Evolutionary conservation across 2,113 vertebrate species (phyloP).

Genomic region (Rhinolophus sinicus): DNA sequence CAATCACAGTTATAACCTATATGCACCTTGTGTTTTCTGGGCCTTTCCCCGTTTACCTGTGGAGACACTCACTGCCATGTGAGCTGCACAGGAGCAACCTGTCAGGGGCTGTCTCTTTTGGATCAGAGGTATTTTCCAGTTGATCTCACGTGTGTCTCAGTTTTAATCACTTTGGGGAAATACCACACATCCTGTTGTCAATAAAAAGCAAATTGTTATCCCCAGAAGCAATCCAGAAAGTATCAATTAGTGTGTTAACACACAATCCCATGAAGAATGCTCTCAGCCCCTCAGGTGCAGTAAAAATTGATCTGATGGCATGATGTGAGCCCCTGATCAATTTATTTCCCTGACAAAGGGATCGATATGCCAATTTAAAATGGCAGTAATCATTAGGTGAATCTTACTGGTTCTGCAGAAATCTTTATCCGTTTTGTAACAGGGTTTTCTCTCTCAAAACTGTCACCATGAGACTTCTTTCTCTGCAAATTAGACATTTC

Average conservation of each 20-base stretch:
- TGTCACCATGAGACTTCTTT: conserved; percentile 43
- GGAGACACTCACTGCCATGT: too few species aligned
- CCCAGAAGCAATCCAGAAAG: conserved; percentile 66
- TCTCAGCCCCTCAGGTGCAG: conserved; percentile 13
- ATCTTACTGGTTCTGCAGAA: conserved; percentile 61
- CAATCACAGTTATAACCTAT: background rate
- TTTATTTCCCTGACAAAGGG: conserved; percentile 76
- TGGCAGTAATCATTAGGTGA: conserved; percentile 61
- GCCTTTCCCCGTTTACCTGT: background rate
- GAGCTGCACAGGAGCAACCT: background rate
- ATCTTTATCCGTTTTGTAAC: conserved; percentile 23
- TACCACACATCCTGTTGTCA: conserved; percentile 58
- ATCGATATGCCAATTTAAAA: conserved; percentile 74
- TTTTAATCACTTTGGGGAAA: conserved; percentile 78
- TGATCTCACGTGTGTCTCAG: background rate
- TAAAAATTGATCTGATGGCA: conserved; percentile 63
- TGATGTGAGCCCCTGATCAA: conserved; percentile 59
- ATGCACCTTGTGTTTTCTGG: fast-evolving
- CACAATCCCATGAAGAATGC: conserved; percentile 65
- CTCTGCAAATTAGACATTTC: background rate
- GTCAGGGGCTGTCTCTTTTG: background rate
- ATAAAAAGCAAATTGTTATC: conserved; percentile 67
- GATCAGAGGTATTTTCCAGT: background rate
- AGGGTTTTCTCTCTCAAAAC: conserved; percentile 58
- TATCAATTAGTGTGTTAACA: conserved; percentile 76